phyloP scores from a whole-genome alignment of 2,888 invertebrate species.

The Drosophila diplacantha region DNA sequence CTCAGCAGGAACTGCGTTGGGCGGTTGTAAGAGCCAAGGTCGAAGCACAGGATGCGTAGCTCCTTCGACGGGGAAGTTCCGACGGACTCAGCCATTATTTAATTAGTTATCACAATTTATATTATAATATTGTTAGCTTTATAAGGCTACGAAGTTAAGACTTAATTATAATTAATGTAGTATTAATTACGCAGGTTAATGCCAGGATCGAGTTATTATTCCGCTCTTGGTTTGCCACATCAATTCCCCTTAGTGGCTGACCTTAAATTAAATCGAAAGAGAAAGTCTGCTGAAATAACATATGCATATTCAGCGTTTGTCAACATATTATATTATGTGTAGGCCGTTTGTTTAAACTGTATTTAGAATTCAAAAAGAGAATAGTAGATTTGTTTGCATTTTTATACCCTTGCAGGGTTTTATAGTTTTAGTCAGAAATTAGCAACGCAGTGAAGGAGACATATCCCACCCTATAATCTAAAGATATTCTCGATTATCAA shows the following conservation, averaged over 20 bases:
- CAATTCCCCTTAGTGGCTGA: not conserved
- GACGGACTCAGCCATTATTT: slow-evolving; percentile 28
- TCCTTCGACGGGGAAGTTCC: slow-evolving; percentile 63
- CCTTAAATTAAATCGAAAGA: not conserved
- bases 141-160: not conserved
- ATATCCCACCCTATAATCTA: too few species aligned
- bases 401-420: too few species aligned
- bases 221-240: slow-evolving; percentile 1
- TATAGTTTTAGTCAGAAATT: too few species aligned
- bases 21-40: slow-evolving; percentile 82
- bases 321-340: not conserved
- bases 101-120: slow-evolving; percentile 5
- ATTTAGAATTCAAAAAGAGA: not conserved
- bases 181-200: not conserved
- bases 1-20: slow-evolving; percentile 87
- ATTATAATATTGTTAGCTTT: not conserved
- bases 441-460: too few species aligned
- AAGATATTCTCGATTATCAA: too few species aligned
- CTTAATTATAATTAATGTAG: not conserved
- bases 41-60: slow-evolving; percentile 85
- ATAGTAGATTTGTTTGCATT: not conserved
- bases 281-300: too few species aligned
- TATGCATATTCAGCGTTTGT: not conserved
- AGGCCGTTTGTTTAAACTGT: not conserved
- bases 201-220: slow-evolving; percentile 13